Evolutionary conservation across 2,888 invertebrate species (phyloP).

Genomic region (Vandiemenella viatica): DNA sequence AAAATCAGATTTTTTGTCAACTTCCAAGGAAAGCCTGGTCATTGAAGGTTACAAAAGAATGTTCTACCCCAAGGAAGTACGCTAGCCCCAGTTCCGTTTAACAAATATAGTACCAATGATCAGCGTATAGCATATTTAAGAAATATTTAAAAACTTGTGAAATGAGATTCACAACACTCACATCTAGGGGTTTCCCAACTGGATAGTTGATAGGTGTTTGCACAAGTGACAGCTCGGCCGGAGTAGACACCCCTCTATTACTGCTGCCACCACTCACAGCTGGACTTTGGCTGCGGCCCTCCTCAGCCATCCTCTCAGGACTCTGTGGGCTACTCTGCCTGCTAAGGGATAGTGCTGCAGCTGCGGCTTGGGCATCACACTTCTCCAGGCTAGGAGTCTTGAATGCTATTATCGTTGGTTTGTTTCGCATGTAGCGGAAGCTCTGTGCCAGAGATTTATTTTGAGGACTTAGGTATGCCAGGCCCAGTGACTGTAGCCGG

Average conservation of each 20-base stretch:
- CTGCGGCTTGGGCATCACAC: constrained; percentile 34
- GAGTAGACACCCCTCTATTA: background rate
- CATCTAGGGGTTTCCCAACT: constrained; percentile 69
- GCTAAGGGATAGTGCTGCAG: constrained; percentile 1
- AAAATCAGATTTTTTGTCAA: too few species aligned
- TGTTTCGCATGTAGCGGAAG: constrained; percentile 76
- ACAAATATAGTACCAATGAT: too few species aligned
- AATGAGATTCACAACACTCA: too few species aligned
- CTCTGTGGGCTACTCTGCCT: constrained; percentile 15
- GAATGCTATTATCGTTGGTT: constrained; percentile 77
- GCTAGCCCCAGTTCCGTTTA: too few species aligned
- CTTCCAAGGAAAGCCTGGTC: too few species aligned
- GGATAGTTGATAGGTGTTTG: constrained; percentile 43
- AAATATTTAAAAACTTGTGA: too few species aligned
- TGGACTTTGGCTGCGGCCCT: constrained; percentile 33
- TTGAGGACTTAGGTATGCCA: constrained; percentile 58
- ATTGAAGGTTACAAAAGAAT: too few species aligned
- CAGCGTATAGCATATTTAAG: too few species aligned
- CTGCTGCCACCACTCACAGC: background rate
- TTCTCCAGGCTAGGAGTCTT: constrained; percentile 68
- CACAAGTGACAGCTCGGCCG: background rate
- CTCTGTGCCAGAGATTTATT: constrained; percentile 68
- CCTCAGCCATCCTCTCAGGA: constrained; percentile 40
- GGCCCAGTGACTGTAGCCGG: constrained; percentile 44
- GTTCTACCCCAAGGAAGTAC: too few species aligned